Evolutionary conservation across 2,113 vertebrate species (phyloP), one percentile per base, ranked within the genome.

Genomic region (Serilophus lunatus): DNA sequence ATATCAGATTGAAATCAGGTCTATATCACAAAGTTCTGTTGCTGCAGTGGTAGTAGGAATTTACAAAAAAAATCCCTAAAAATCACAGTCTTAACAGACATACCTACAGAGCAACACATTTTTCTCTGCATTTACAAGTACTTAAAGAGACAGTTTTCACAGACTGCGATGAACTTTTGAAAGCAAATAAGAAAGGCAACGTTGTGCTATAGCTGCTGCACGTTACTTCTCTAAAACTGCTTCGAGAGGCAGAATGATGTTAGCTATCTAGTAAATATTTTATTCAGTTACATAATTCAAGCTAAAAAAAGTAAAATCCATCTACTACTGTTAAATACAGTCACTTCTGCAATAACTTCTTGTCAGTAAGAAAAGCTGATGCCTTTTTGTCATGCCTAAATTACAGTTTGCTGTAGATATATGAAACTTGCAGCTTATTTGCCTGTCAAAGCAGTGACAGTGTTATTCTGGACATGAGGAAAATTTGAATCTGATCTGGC

Each of bases 241-340:
- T 92, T 45, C 42, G 35, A 86, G 51, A 54, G 12, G 7, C 38
- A 63, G n/a, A 71, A 71, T n/a, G n/a, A 87, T 76, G 56, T 42
- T 56, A 82, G 36, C 26, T 47, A 80, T 5, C 65, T 28, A 66
- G 64, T 63, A 90, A 94, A 92, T 83, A 95, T 83, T 94, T 93
- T 50, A 90, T 90, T 83, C 60, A 35, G 22, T 75, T 47, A 51
- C 68, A 81, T 59, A 84, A 93, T 78, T 86, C 68, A 83, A 70
- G 56, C 29, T 86, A 93, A 96, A 82, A 82, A 92, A 90, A 93
- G 68, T 44, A 18, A 71, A 94, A 92, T 56, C 47, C 38, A 83
- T 56, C 60, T 83, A 78, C 33, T 54, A 38, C 59, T 66, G 47
- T 81, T 85, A 83, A 81, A 88, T 33, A 22, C 26, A 86, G 42